A percentile compares a stretch with the other conserved stretches of the same genome.
These are phyloP conservation scores for Drosophila pegasa DNA, from an alignment of 2,888 invertebrate species.

Conservation along the genomic window DNA sequence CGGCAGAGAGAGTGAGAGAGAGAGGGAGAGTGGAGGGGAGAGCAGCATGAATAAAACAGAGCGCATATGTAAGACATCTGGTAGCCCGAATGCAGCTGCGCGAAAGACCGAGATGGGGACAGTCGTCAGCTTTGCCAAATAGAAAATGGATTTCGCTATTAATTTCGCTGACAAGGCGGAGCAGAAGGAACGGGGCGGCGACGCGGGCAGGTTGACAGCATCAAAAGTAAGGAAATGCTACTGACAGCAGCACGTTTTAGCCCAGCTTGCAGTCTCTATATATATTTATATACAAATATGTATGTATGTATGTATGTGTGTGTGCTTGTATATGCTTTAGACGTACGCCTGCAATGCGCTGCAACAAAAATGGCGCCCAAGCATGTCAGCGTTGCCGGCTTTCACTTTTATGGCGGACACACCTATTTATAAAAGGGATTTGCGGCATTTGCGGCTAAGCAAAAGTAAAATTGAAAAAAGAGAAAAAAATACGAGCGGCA, in stretches of 20 bases:
- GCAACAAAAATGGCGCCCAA: slow-evolving; percentile 37
- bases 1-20: neutral
- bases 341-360: slow-evolving; percentile 55
- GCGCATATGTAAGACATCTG: slow-evolving; percentile 30
- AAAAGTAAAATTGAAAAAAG: slow-evolving; percentile 32
- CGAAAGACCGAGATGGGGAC: slow-evolving; percentile 24
- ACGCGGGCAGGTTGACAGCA: slow-evolving; percentile 61
- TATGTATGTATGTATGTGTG: neutral
- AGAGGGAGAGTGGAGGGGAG: neutral
- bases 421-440: slow-evolving; percentile 72
- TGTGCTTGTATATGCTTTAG: neutral
- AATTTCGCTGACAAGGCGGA: slow-evolving; percentile 69
- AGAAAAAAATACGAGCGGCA: slow-evolving; percentile 30
- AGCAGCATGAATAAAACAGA: slow-evolving; percentile 36
- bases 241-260: slow-evolving; percentile 50
- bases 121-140: slow-evolving; percentile 57
- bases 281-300: neutral
- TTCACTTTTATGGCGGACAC: slow-evolving; percentile 68
- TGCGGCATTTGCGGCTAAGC: slow-evolving; percentile 58
- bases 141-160: slow-evolving; percentile 77
- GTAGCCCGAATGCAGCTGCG: slow-evolving; percentile 36
- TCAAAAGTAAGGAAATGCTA: slow-evolving; percentile 65
- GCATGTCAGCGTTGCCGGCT: slow-evolving; percentile 61
- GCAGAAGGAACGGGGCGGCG: slow-evolving; percentile 7
- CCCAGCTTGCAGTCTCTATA: slow-evolving; percentile 22